A percentile compares a stretch with the other conserved stretches of the same genome.
These are phyloP conservation scores for Apeira syringaria DNA, from an alignment of 2,888 invertebrate species.

Conservation along the genomic window DNA sequence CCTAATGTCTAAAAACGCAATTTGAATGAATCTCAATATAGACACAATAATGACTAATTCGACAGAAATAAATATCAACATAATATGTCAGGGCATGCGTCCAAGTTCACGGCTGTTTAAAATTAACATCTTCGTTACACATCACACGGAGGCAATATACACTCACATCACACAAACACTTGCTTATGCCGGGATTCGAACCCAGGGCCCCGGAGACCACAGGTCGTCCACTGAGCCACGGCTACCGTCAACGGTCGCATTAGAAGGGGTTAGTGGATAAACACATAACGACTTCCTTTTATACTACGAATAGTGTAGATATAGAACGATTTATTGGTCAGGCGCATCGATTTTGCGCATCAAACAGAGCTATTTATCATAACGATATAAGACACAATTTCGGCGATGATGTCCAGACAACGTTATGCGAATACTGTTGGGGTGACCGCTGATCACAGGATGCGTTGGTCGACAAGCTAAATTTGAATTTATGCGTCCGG, in stretches of 20 bases:
- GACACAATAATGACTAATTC: conserved; percentile 2
- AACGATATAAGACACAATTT: not conserved
- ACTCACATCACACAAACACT: no score
- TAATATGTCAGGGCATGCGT: conserved; percentile 1
- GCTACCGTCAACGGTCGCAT: no score
- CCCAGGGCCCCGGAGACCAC: no score
- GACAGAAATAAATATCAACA: not conserved
- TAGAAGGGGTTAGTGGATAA: no score
- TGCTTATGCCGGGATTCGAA: no score
- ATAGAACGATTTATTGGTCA: no score
- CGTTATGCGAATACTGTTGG: conserved; percentile 11
- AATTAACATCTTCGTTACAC: not conserved
- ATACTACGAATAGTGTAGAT: no score
- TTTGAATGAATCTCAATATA: conserved; percentile 2
- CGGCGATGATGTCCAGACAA: conserved; percentile 11
- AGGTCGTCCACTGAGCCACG: no score
- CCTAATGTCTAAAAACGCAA: no score
- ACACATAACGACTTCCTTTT: no score
- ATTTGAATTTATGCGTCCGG: conserved; percentile 75
- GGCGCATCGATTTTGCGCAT: no score
- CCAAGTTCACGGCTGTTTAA: conserved; percentile 10
- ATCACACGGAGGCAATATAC: no score
- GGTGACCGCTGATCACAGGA: conserved; percentile 44
- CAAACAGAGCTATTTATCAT: not conserved
- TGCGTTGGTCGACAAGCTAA: conserved; percentile 60